A percentile compares a stretch with the other conserved stretches of the same genome.
phyloP scores from a whole-genome alignment of 2,113 vertebrate species.

The Erpornis zantholeuca region DNA sequence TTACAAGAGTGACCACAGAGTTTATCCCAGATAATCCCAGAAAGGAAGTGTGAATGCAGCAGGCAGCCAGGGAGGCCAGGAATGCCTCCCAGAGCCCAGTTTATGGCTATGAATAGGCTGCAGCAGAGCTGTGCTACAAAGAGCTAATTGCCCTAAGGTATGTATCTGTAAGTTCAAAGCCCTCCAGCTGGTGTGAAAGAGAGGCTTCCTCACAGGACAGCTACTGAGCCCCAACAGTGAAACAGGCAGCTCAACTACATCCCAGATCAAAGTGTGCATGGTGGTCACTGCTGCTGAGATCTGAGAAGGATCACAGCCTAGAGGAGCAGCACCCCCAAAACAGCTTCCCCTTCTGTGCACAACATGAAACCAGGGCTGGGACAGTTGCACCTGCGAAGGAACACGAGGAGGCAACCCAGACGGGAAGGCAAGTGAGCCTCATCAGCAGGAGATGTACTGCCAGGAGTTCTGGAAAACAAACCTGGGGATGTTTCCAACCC shows the following conservation, averaged over 20 bases:
- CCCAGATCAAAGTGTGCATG: accelerated
- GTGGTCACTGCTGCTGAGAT: neutral
- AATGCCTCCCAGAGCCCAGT: neutral
- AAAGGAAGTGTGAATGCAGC: neutral
- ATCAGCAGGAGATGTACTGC: neutral
- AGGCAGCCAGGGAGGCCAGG: neutral
- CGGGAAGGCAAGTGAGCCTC: neutral
- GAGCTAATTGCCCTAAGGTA: neutral
- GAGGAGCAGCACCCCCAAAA: neutral
- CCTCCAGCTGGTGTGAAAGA: no score
- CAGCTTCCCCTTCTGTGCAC: neutral
- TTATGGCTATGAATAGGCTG: no score
- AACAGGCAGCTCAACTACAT: neutral
- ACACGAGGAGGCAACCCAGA: neutral
- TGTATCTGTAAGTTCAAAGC: accelerated
- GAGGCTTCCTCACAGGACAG: neutral
- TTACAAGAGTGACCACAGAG: neutral
- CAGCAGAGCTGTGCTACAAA: neutral
- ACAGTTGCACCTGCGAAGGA: neutral
- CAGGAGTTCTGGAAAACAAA: neutral
- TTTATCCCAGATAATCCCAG: neutral
- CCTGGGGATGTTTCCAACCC: accelerated
- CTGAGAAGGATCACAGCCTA: accelerated
- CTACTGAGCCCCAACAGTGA: neutral
- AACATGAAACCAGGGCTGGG: neutral